A percentile compares a stretch with the other conserved stretches of the same genome.
Evolutionary conservation across 1,140 invertebrate genomes (phyloP).

Genomic region (Zelostemma sp.): DNA sequence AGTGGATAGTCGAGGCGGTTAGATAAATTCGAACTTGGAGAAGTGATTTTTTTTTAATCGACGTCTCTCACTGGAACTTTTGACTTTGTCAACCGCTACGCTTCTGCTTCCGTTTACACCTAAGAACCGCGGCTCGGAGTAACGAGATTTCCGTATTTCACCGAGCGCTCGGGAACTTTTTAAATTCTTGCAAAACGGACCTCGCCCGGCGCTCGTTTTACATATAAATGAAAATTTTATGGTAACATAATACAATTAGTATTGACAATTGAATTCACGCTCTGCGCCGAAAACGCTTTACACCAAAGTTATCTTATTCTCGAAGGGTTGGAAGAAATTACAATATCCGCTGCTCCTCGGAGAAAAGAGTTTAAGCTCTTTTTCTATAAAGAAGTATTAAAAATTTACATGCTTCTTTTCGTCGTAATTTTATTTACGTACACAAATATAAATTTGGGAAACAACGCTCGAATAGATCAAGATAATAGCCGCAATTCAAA

Average conservation of each 20-base stretch:
- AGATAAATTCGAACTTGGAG: conserved; percentile 20
- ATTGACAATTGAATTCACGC: conserved; percentile 30
- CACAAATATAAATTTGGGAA: too few species aligned
- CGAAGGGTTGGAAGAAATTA: not conserved
- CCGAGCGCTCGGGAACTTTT: conserved; percentile 36
- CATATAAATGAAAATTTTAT: conserved; percentile 49
- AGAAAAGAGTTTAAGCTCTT: too few species aligned
- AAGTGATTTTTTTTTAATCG: conserved; percentile 41
- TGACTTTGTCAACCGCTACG: conserved; percentile 28
- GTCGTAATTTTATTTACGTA: too few species aligned
- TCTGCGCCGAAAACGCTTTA: too few species aligned
- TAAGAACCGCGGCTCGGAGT: conserved; percentile 29
- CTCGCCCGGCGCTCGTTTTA: conserved; percentile 28
- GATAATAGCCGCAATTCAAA: too few species aligned
- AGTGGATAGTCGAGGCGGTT: too few species aligned
- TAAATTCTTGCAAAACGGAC: conserved; percentile 41
- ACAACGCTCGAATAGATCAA: too few species aligned
- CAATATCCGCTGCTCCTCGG: too few species aligned
- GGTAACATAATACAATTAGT: conserved; percentile 40
- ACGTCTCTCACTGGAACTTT: conserved; percentile 5
- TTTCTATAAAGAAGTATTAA: too few species aligned
- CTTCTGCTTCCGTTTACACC: conserved; percentile 45
- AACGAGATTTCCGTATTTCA: conserved; percentile 51
- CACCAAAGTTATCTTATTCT: not conserved
- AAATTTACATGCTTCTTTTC: too few species aligned